Evolutionary conservation across 2,113 vertebrate genomes (phyloP).

Genomic region (Guaruba guarouba): DNA sequence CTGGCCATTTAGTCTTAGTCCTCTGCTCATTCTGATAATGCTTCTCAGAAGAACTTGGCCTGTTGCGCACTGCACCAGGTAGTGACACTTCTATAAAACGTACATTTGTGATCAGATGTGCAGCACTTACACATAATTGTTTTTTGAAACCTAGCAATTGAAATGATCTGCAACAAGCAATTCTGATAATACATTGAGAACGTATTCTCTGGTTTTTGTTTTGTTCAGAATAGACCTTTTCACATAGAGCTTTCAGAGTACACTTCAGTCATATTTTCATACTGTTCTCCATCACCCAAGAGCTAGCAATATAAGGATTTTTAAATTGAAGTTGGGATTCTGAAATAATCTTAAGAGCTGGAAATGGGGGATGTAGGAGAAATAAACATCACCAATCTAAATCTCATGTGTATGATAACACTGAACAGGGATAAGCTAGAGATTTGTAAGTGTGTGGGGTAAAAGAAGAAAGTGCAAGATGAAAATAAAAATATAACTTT

Average conservation of each 20-base stretch:
- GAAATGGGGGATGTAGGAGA: not conserved
- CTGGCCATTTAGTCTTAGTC: accelerated
- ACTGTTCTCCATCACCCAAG: conserved; percentile 35
- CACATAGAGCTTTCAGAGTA: conserved; percentile 10
- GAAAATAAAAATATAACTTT: not conserved
- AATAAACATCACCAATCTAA: conserved; percentile 41
- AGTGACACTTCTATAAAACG: accelerated
- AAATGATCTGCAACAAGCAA: not conserved
- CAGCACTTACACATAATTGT: accelerated
- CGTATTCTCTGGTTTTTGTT: not conserved
- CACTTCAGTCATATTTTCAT: conserved; percentile 25
- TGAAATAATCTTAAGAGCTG: conserved; percentile 41
- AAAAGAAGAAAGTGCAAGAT: not conserved
- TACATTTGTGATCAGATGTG: not conserved
- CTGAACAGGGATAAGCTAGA: not conserved
- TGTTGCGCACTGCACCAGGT: accelerated
- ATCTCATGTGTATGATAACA: not conserved
- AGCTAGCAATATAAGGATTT: conserved; percentile 28
- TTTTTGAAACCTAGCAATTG: not conserved
- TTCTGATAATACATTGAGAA: not conserved
- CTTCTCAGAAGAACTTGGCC: not conserved
- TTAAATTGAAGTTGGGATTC: conserved; percentile 44
- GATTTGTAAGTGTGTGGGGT: not conserved
- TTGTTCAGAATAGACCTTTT: conserved; percentile 11
- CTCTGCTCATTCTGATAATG: not conserved